Percentiles rank a stretch among this genome's conserved stretches.
These are phyloP conservation scores for Oryzias dopingdopingensis DNA, from an alignment of 2,797 vertebrate species.

Conservation along the genomic window DNA sequence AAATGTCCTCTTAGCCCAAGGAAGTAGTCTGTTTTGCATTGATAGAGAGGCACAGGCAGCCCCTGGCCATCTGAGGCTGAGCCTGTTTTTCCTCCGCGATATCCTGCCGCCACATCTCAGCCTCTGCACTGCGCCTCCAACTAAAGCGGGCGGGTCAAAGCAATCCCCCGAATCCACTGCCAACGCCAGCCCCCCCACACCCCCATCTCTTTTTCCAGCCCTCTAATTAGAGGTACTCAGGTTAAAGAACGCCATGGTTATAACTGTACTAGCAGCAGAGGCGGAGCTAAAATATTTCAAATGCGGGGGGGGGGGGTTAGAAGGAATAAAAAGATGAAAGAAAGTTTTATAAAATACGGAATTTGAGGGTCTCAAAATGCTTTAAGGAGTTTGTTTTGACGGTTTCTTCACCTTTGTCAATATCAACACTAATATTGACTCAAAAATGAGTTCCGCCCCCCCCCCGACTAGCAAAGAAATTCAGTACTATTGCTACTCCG, in stretches of 20 bases:
- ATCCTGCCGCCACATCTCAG: slow-evolving; percentile 76
- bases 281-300: too few species aligned
- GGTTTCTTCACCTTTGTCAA: too few species aligned
- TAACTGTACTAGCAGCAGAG: slow-evolving; percentile 67
- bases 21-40: slow-evolving; percentile 95
- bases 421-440: too few species aligned
- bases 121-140: slow-evolving; percentile 66
- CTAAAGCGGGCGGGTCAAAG: slow-evolving; percentile 73
- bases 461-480: slow-evolving; percentile 57
- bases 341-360: too few species aligned
- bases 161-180: slow-evolving; percentile 26
- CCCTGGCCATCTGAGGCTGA: slow-evolving; percentile 76
- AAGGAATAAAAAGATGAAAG: too few species aligned
- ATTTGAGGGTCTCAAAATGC: too few species aligned
- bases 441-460: too few species aligned
- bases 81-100: slow-evolving; percentile 72
- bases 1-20: slow-evolving; percentile 90
- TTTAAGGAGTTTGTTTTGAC: too few species aligned
- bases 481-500: slow-evolving; percentile 55
- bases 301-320: too few species aligned
- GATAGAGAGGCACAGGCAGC: slow-evolving; percentile 84
- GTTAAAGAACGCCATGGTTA: slow-evolving; percentile 78
- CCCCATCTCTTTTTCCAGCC: slow-evolving; percentile 28
- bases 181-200: not conserved
- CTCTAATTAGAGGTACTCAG: slow-evolving; percentile 78